These are phyloP conservation scores for Notodonta dromedarius DNA, from an alignment of 2,888 invertebrate genomes.

Conservation along the genomic window DNA sequence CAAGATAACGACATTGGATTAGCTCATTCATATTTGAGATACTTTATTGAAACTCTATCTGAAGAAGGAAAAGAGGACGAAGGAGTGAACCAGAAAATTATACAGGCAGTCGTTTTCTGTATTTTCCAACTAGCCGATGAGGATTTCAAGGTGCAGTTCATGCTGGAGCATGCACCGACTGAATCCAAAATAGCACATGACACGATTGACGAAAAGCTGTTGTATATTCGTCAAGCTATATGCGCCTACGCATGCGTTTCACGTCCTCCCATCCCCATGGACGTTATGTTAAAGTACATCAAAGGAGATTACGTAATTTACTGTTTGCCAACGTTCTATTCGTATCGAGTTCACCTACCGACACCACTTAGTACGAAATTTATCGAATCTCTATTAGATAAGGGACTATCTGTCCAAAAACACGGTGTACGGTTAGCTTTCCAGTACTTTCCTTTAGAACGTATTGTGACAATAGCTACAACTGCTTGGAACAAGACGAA, in stretches of 20 bases:
- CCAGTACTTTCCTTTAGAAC: constrained; percentile 38
- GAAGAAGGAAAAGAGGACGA: constrained; percentile 3
- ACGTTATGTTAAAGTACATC: constrained; percentile 40
- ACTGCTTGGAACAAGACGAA: constrained; percentile 49
- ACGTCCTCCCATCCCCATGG: constrained; percentile 47
- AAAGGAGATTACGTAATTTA: constrained; percentile 52
- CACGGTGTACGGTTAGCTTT: constrained; percentile 55
- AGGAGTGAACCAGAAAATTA: constrained; percentile 10
- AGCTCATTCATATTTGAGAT: constrained; percentile 36
- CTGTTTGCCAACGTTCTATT: constrained; percentile 49
- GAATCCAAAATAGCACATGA: constrained; percentile 49
- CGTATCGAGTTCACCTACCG: constrained; percentile 45
- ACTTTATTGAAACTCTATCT: constrained; percentile 33
- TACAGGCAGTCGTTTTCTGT: constrained; percentile 42
- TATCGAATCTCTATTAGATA: constrained; percentile 42
- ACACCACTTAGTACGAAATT: constrained; percentile 40
- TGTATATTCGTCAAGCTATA: constrained; percentile 48
- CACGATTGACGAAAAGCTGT: constrained; percentile 36
- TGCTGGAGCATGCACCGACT: constrained; percentile 49
- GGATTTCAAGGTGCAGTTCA: constrained; percentile 40
- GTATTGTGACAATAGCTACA: constrained; percentile 37
- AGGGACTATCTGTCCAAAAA: constrained; percentile 54
- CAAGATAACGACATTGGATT: constrained; percentile 34
- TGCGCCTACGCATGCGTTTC: constrained; percentile 48
- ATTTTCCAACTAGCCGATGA: constrained; percentile 51